These are phyloP conservation scores for Armadillidium nasatum DNA, from an alignment of 1,140 invertebrate species.

Conservation along the genomic window DNA sequence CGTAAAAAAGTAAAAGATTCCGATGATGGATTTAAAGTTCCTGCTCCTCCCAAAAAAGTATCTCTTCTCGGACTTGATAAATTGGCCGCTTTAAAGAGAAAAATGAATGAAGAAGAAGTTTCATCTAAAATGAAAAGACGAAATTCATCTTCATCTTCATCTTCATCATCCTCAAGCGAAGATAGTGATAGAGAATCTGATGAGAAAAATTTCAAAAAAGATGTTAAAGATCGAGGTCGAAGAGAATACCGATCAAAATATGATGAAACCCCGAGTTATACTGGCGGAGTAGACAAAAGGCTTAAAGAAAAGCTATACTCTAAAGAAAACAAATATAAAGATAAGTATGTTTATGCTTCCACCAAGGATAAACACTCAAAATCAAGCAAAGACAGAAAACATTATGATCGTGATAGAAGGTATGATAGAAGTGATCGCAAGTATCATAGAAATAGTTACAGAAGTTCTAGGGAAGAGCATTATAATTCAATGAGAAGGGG, in stretches of 20 bases:
- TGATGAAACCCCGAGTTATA: constrained; percentile 88
- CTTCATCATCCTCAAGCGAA: constrained; percentile 17
- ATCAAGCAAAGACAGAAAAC: constrained; percentile 47
- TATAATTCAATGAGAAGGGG: constrained; percentile 43
- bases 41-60: constrained; percentile 18
- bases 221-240: constrained; percentile 39
- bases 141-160: constrained; percentile 27
- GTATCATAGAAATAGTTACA: constrained; percentile 15
- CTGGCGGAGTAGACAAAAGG: constrained; percentile 78
- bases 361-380: constrained; percentile 52
- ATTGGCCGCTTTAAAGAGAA: constrained; percentile 28
- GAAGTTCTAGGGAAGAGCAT: constrained; percentile 43
- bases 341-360: constrained; percentile 51
- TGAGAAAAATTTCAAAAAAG: constrained; percentile 39
- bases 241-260: constrained; percentile 69
- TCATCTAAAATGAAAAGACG: constrained; percentile 32
- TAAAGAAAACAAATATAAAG: constrained; percentile 54
- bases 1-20: constrained; percentile 11
- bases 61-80: constrained; percentile 30
- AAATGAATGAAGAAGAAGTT: constrained; percentile 27
- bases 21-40: constrained; percentile 14
- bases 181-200: constrained; percentile 40
- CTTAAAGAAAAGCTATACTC: constrained; percentile 67
- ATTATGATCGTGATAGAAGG: constrained; percentile 8
- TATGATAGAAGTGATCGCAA: neutral